Base-by-base conservation (phyloP, 2,113 vertebrate species). In the Alaudala cheleensis region DNA sequence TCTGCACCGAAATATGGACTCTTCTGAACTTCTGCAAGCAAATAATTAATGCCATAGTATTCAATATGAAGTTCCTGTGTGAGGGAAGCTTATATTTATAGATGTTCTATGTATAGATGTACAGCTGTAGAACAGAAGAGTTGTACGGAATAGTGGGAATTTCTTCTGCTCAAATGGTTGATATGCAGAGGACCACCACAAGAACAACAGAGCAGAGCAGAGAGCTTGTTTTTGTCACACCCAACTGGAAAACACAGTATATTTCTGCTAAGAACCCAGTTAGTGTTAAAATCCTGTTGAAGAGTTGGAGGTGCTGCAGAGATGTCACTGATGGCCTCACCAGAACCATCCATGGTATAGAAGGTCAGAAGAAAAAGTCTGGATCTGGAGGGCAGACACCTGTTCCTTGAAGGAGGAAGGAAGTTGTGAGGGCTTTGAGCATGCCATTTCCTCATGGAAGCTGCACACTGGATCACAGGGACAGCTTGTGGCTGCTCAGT, bases 311-410 rank as follows among this genome's bases (percentile, higher is more conserved):
- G 34, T 25, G 28, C 21, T 44, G 49, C 47, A 60, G 57, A 42
- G 39, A 34, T 8, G 37, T 51, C 17, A 9, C 28, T 9, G 34
- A 54, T 20, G 29, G 42, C 29, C 53, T 51, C 29, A 50, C 33
- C 29, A 39, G 70, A 62, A 49, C 58, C 8, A 20, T 24, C 60
- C 0, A 0, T 22, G 3, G 34, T 20, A 12, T 3, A 34, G 44
- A 47, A 81, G 14, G 26, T 37, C 37, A 26, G 79, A 76, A 82
- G 28, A 39, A 56, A 64, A 66, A 18, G 19, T 16, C 9, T 24
- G 40, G 58, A 40, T 44, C 28, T 34, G 62, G 61, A 56, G 57
- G 53, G 40, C 21, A 69, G 44, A 8, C 17, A 33, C 49, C 28
- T 44, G 16, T 9, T 76, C 44, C 57, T 51, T 34, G 44, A 56